Evolutionary conservation across 2,113 vertebrate genomes (phyloP).

Genomic region (Pitta sordida): DNA sequence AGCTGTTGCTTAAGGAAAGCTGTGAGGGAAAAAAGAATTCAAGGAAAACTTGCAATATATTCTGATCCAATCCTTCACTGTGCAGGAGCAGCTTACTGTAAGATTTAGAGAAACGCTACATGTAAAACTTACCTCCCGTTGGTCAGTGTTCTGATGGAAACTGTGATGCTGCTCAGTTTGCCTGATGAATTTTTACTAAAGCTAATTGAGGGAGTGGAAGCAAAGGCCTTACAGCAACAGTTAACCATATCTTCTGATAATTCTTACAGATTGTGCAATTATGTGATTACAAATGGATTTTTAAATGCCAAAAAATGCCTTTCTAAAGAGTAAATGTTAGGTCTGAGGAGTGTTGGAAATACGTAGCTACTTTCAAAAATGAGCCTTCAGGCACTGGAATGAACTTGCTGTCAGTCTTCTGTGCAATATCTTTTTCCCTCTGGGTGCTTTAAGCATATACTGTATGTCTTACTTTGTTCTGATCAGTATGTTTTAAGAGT

Average conservation of each 20-base stretch:
- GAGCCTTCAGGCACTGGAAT: constrained; percentile 56
- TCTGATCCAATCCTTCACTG: not conserved
- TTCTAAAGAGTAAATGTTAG: constrained; percentile 49
- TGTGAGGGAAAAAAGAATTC: not conserved
- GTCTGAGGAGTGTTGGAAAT: constrained; percentile 55
- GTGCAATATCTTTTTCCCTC: constrained; percentile 74
- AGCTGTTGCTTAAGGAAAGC: not conserved
- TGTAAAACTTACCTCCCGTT: not conserved
- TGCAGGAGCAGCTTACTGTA: not conserved
- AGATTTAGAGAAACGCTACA: not conserved
- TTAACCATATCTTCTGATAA: constrained; percentile 28
- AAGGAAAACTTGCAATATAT: not conserved
- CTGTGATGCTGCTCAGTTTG: constrained; percentile 44
- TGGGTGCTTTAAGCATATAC: constrained; percentile 63
- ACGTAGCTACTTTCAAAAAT: constrained; percentile 53
- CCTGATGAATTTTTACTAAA: constrained; percentile 5
- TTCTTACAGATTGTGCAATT: constrained; percentile 56
- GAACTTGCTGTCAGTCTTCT: constrained; percentile 68
- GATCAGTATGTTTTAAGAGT: constrained; percentile 56
- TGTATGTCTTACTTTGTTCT: constrained; percentile 65
- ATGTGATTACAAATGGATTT: constrained; percentile 55
- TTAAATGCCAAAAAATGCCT: constrained; percentile 71
- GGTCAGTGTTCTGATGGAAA: constrained; percentile 21
- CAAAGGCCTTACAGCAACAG: constrained; percentile 55
- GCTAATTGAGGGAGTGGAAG: constrained; percentile 12